Percentiles rank a stretch among this genome's conserved stretches.
Evolutionary conservation across 1,140 invertebrate genomes (phyloP).

Genomic region (Drosophila leontia): DNA sequence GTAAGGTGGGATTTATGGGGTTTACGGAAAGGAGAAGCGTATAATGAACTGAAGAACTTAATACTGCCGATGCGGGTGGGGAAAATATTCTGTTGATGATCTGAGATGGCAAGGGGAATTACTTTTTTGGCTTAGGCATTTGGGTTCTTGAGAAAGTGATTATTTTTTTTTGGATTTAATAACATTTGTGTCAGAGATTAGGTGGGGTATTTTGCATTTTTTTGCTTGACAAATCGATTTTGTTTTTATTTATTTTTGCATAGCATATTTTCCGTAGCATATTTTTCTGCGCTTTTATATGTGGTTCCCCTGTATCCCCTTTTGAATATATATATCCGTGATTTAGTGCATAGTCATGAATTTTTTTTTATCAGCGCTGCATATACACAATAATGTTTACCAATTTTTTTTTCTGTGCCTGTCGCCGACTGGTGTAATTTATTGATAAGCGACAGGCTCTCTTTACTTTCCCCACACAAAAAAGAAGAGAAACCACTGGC

Average conservation of each 20-base stretch:
- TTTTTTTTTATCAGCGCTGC: slow-evolving; percentile 61
- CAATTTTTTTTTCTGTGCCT: slow-evolving; percentile 20
- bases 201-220: too few relatives aligned
- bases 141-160: not conserved
- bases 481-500: slow-evolving; percentile 7
- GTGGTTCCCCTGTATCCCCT: not conserved
- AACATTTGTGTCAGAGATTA: not conserved
- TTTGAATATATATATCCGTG: slow-evolving; percentile 5
- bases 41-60: slow-evolving; percentile 27
- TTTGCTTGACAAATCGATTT: not conserved
- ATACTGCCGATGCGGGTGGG: not conserved
- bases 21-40: slow-evolving; percentile 9
- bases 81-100: not conserved
- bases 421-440: slow-evolving; percentile 58
- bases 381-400: slow-evolving; percentile 75
- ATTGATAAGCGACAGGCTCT: slow-evolving; percentile 65
- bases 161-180: not conserved
- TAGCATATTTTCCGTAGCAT: slow-evolving; percentile 4
- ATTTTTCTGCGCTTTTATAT: slow-evolving; percentile 4
- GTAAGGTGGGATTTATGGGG: slow-evolving; percentile 23
- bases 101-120: not conserved
- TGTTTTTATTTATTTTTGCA: not conserved
- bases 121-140: not conserved
- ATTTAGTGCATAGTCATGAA: slow-evolving; percentile 66
- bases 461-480: not conserved